These are phyloP conservation scores for Sternotherus odoratus DNA, from an alignment of 2,797 vertebrate genomes.

Conservation along the genomic window DNA sequence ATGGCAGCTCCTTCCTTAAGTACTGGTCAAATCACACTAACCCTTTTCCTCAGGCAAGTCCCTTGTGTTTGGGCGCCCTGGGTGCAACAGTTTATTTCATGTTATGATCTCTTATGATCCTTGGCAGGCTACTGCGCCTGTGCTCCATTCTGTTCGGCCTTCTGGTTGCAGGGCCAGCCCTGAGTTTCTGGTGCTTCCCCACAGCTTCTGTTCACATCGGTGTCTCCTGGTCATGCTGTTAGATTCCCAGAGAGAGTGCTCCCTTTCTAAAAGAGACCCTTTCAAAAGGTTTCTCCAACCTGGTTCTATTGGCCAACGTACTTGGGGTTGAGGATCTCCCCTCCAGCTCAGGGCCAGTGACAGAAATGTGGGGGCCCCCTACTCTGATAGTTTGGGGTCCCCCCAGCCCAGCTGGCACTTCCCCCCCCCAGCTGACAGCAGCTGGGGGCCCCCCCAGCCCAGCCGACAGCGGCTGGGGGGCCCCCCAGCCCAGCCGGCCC, in stretches of 20 bases:
- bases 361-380: too few species aligned
- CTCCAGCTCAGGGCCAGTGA: too few species aligned
- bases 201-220: not conserved
- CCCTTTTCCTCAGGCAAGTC: not conserved
- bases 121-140: not conserved
- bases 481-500: too few species aligned
- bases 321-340: not conserved
- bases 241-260: not conserved
- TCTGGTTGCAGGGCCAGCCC: not conserved
- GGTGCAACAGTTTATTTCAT: not conserved
- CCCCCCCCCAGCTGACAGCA: too few species aligned
- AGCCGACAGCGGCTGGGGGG: too few species aligned
- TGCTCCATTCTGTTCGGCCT: not conserved
- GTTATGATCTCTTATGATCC: not conserved
- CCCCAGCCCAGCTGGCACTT: too few species aligned
- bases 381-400: too few species aligned
- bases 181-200: not conserved
- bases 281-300: not conserved
- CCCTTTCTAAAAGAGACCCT: not conserved
- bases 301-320: not conserved
- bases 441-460: too few species aligned
- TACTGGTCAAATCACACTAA: not conserved
- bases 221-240: not conserved
- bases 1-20: not conserved
- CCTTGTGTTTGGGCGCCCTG: not conserved